Evolutionary conservation across 2,113 vertebrate genomes (phyloP).

Genomic region (Balaeniceps rex): DNA sequence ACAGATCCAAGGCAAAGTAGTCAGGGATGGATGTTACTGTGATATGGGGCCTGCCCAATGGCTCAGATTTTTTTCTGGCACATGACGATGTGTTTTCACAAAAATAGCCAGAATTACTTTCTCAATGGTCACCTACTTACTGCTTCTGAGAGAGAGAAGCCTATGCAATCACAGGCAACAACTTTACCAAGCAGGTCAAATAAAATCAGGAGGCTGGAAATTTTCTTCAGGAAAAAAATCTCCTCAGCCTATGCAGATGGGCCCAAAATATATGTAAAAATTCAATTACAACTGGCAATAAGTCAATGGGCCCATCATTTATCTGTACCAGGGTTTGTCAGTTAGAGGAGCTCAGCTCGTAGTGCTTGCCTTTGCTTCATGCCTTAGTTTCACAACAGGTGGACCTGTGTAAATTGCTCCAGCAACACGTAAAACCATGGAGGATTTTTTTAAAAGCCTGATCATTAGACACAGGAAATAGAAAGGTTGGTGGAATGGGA

Average conservation of each 20-base stretch:
- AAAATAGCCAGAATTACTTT: neutral
- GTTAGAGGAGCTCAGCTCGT: neutral
- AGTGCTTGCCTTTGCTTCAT: neutral
- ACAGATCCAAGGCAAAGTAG: neutral
- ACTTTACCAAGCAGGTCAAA: neutral
- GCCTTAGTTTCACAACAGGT: neutral
- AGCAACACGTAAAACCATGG: neutral
- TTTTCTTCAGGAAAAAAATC: neutral
- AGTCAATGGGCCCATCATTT: neutral
- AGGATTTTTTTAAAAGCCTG: neutral
- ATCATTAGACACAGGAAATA: neutral
- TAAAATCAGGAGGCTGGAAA: neutral
- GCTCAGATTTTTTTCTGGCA: neutral
- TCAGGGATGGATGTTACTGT: neutral
- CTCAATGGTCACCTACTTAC: neutral
- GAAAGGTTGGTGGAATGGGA: neutral
- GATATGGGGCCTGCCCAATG: neutral
- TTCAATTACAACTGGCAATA: neutral
- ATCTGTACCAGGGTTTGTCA: neutral
- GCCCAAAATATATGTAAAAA: neutral
- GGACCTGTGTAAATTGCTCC: neutral
- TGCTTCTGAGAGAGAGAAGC: neutral
- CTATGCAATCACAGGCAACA: neutral
- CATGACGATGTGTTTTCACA: neutral
- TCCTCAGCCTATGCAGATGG: neutral